Conservation (phyloP, 2,888 invertebrate genomes). For the Eudemis profundana region DNA sequence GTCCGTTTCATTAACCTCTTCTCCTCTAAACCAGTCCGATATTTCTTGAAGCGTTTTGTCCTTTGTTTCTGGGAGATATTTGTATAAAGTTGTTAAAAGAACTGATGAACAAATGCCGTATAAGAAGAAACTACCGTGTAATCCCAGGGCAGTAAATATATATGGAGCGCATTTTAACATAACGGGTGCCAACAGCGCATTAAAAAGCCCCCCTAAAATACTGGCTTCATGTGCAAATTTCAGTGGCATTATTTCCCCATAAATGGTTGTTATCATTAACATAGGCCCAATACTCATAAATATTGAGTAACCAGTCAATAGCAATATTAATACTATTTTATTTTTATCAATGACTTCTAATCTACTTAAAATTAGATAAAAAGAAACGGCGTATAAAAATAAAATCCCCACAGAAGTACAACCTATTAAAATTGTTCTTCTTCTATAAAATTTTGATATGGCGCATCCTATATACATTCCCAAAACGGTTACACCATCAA, state of each 20-base stretch:
- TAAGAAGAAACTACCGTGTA: conserved; percentile 9
- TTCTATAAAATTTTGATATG: conserved; percentile 50
- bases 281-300: conserved; percentile 67
- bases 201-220: neutral
- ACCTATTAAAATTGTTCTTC: conserved; percentile 54
- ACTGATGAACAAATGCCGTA: neutral
- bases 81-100: neutral
- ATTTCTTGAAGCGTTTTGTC: conserved; percentile 26
- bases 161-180: neutral
- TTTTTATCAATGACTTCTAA: conserved; percentile 56
- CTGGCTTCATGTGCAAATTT: conserved; percentile 47
- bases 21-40: neutral
- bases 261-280: conserved; percentile 63
- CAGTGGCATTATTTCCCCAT: conserved; percentile 64
- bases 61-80: conserved; percentile 17
- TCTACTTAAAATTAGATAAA: conserved; percentile 63
- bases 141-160: neutral
- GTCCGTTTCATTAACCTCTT: neutral
- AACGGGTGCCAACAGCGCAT: neutral
- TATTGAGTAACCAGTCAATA: conserved; percentile 63
- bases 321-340: conserved; percentile 57
- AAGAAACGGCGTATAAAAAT: conserved; percentile 61
- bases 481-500: conserved; percentile 57
- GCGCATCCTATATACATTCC: conserved; percentile 68
- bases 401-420: conserved; percentile 58